These are phyloP conservation scores for Ondatra zibethicus DNA, from an alignment of 2,113 vertebrate species.

Conservation along the genomic window DNA sequence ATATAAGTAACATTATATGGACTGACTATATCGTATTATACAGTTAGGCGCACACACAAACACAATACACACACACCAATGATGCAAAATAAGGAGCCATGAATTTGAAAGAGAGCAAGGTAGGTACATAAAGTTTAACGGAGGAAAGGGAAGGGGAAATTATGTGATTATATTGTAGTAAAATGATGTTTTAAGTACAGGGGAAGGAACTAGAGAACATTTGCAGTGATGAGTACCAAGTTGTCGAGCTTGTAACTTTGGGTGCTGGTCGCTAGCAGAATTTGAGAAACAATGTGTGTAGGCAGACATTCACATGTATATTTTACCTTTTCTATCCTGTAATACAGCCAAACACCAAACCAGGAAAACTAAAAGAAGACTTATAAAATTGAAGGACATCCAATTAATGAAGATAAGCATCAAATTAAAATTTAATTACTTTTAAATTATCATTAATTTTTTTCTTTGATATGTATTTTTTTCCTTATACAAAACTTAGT, in stretches of 20 bases:
- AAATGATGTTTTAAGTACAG: neutral
- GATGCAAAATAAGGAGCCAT: neutral
- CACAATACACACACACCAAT: neutral
- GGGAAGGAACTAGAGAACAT: conserved; percentile 42
- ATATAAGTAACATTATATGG: neutral
- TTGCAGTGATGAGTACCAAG: conserved; percentile 63
- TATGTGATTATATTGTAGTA: neutral
- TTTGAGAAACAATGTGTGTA: conserved; percentile 36
- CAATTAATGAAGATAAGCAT: neutral
- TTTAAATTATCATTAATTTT: neutral
- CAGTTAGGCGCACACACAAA: neutral
- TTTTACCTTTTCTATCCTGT: conserved; percentile 10
- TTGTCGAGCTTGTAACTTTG: conserved; percentile 52
- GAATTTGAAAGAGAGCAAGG: neutral
- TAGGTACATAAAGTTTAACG: neutral
- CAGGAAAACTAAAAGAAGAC: conserved; percentile 49
- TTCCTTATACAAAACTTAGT: neutral
- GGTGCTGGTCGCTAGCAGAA: neutral
- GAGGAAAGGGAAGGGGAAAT: neutral
- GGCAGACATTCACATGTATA: conserved; percentile 31
- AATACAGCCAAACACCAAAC: conserved; percentile 26
- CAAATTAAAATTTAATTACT: neutral
- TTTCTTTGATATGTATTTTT: conserved; percentile 14
- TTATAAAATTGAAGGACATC: neutral
- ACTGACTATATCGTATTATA: neutral